Percentiles rank a stretch among this genome's conserved stretches.
These are phyloP conservation scores for Goniozus legneri DNA, from an alignment of 1,140 invertebrate genomes.

Conservation along the genomic window DNA sequence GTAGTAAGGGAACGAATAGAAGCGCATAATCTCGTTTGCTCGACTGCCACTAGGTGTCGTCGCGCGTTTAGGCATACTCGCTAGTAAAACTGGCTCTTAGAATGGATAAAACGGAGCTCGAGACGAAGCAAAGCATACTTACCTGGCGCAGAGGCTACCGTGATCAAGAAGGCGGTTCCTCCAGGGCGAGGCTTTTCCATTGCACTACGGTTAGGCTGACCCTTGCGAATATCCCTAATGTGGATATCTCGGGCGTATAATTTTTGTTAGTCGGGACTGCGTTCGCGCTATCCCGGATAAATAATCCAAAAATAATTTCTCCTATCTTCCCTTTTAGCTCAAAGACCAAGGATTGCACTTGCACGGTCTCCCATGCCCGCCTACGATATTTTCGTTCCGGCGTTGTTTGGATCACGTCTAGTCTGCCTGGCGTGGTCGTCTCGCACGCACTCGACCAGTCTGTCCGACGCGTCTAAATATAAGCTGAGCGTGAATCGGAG, in stretches of 20 bases:
- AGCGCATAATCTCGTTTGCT: no score
- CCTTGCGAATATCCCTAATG: conserved; percentile 71
- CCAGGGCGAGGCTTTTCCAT: conserved; percentile 67
- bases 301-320: conserved; percentile 1
- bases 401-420: neutral
- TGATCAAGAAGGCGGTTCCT: conserved; percentile 67
- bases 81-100: neutral
- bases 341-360: neutral
- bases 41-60: conserved; percentile 9
- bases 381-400: neutral
- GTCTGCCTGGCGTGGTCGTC: neutral
- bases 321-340: neutral
- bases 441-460: neutral
- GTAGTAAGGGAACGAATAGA: no score
- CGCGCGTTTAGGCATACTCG: neutral
- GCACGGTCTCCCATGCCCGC: conserved; percentile 2
- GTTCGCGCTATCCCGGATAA: conserved; percentile 54
- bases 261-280: conserved; percentile 68
- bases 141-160: conserved; percentile 65
- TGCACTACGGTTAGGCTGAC: conserved; percentile 69
- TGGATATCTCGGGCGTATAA: conserved; percentile 67
- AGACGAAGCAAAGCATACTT: conserved; percentile 50
- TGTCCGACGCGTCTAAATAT: no score
- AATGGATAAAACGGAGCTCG: conserved; percentile 2
- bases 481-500: no score